A percentile compares a stretch with the other conserved stretches of the same genome.
phyloP scores from a whole-genome alignment of 2,113 vertebrate species.

The Petrocephalus microphthalmus region DNA sequence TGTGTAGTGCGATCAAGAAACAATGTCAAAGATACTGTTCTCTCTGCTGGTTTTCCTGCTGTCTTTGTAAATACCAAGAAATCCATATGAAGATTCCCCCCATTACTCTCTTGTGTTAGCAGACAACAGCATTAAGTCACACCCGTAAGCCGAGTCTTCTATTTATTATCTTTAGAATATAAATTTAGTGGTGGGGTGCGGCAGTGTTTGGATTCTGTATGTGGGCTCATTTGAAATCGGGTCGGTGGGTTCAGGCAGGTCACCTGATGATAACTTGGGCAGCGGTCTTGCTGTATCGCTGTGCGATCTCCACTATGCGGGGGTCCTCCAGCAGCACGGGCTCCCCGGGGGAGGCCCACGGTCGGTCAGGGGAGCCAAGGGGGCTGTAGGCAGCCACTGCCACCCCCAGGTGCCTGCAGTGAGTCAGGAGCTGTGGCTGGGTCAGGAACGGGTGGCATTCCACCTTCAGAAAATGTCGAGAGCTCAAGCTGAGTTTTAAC shows the following conservation, averaged over 20 bases:
- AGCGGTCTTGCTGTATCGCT: constrained; percentile 47
- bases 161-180: background rate
- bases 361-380: constrained; percentile 61
- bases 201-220: background rate
- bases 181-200: background rate
- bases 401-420: constrained; percentile 50
- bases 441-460: constrained; percentile 63
- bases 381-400: constrained; percentile 63
- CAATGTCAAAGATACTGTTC: background rate
- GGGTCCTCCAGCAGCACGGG: constrained; percentile 53
- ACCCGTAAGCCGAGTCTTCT: background rate
- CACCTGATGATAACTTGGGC: constrained; percentile 62
- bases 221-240: background rate
- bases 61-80: background rate
- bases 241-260: background rate
- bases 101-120: background rate
- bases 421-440: constrained; percentile 52
- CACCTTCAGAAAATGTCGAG: constrained; percentile 43
- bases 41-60: background rate
- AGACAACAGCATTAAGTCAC: background rate
- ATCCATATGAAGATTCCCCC: background rate
- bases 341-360: constrained; percentile 56
- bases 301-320: constrained; percentile 39
- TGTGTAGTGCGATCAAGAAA: background rate
- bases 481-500: background rate